Conservation (phyloP, 2,888 invertebrate genomes). For the Conchocele bisecta region DNA sequence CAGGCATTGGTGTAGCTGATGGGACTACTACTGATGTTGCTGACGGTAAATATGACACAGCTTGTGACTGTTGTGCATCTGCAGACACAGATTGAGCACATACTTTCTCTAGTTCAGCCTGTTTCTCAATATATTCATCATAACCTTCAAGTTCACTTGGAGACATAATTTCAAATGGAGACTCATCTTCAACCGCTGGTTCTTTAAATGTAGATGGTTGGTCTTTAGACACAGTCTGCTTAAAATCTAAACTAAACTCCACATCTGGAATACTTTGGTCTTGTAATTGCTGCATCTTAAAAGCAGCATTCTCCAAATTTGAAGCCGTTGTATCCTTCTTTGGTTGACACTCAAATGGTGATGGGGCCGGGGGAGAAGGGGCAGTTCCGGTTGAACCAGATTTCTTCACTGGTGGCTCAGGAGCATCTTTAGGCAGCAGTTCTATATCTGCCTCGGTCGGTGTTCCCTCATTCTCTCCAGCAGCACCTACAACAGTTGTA, state of each 20-base stretch:
- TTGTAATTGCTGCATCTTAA: conserved; percentile 63
- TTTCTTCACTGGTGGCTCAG: conserved; percentile 26
- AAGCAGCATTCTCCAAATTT: conserved; percentile 67
- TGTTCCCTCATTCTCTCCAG: conserved; percentile 52
- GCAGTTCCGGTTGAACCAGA: conserved; percentile 54
- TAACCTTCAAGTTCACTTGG: conserved; percentile 67
- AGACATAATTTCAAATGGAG: conserved; percentile 80
- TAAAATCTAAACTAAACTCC: conserved; percentile 15
- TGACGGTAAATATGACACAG: too few species aligned
- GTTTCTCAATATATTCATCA: conserved; percentile 59
- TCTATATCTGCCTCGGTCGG: conserved; percentile 63
- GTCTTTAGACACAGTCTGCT: conserved; percentile 13
- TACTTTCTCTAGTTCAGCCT: conserved; percentile 45
- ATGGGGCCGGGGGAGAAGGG: conserved; percentile 74
- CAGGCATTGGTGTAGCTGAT: conserved; percentile 44
- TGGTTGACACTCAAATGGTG: conserved; percentile 64
- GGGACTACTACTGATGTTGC: conserved; percentile 30
- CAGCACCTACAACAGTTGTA: conserved; percentile 31
- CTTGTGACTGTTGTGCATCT: conserved; percentile 10
- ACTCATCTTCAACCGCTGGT: conserved; percentile 61
- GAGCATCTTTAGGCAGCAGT: conserved; percentile 44
- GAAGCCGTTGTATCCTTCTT: conserved; percentile 55
- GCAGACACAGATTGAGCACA: too few species aligned
- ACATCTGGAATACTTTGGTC: conserved; percentile 29
- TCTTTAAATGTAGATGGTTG: conserved; percentile 6